A percentile compares a stretch with the other conserved stretches of the same genome.
phyloP scores from a whole-genome alignment of 2,113 vertebrate species.

The Pangasianodon gigas region DNA sequence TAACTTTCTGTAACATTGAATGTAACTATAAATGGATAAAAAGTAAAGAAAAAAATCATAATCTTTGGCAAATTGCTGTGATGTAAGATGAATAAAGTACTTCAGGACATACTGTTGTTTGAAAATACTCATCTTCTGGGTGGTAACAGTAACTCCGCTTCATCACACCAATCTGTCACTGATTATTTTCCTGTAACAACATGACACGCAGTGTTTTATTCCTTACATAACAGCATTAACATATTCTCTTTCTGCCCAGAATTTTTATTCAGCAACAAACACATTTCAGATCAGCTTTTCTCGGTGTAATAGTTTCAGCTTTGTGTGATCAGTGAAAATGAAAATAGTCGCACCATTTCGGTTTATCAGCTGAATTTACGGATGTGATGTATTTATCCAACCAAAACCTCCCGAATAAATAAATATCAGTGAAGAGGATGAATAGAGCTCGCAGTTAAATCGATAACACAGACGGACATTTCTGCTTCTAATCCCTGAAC shows the following conservation, averaged over 20 bases:
- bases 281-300: neutral
- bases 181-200: no score
- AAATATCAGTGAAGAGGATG: neutral
- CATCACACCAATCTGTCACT: neutral
- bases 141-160: neutral
- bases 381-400: neutral
- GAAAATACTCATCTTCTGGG: neutral
- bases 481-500: neutral
- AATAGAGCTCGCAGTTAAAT: neutral
- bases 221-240: no score
- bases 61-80: neutral
- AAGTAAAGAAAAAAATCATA: neutral
- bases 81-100: neutral
- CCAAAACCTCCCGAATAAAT: neutral
- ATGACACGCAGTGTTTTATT: no score
- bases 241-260: no score
- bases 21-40: neutral
- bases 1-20: neutral
- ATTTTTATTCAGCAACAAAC: neutral
- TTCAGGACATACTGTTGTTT: neutral
- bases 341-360: neutral
- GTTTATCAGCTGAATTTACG: neutral
- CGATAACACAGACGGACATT: neutral
- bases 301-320: neutral
- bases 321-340: neutral